Conservation (phyloP, 2,888 invertebrate genomes). For the Lacanobia wlatinum region DNA sequence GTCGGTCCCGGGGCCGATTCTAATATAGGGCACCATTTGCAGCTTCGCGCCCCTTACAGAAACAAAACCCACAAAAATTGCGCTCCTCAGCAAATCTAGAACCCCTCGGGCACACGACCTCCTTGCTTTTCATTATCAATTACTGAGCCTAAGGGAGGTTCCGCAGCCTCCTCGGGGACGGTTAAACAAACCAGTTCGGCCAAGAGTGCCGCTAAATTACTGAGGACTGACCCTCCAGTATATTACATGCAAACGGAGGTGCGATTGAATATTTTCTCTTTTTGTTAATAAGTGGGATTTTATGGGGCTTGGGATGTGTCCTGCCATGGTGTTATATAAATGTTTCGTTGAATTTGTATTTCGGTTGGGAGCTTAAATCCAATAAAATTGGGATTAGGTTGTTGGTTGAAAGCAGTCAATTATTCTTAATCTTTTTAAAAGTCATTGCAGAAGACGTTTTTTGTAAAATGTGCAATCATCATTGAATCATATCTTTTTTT, state of each 20-base stretch:
- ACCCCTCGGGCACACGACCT: constrained; percentile 34
- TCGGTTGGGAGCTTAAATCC: background rate
- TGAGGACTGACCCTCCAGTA: constrained; percentile 52
- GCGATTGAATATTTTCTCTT: constrained; percentile 60
- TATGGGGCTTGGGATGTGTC: constrained; percentile 5
- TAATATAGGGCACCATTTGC: background rate
- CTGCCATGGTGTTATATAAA: background rate
- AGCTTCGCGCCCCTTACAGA: background rate
- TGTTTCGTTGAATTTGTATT: constrained; percentile 24
- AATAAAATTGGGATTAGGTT: background rate
- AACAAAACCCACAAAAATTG: constrained; percentile 24
- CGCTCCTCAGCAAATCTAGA: constrained; percentile 25
- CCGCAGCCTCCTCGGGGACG: constrained; percentile 52
- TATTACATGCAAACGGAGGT: constrained; percentile 55
- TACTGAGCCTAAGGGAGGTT: constrained; percentile 50
- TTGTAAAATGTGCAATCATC: too few relatives aligned
- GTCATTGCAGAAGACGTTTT: background rate
- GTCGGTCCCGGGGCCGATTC: too few relatives aligned
- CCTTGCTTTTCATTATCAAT: constrained; percentile 66
- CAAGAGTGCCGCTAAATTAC: constrained; percentile 64
- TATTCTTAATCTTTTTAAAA: background rate
- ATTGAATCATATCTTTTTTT: background rate
- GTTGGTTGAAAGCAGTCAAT: background rate
- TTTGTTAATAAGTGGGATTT: constrained; percentile 52
- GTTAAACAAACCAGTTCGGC: constrained; percentile 59